Evolutionary conservation across 2,797 vertebrate species (phyloP).

Genomic region (Myotis vivesi): DNA sequence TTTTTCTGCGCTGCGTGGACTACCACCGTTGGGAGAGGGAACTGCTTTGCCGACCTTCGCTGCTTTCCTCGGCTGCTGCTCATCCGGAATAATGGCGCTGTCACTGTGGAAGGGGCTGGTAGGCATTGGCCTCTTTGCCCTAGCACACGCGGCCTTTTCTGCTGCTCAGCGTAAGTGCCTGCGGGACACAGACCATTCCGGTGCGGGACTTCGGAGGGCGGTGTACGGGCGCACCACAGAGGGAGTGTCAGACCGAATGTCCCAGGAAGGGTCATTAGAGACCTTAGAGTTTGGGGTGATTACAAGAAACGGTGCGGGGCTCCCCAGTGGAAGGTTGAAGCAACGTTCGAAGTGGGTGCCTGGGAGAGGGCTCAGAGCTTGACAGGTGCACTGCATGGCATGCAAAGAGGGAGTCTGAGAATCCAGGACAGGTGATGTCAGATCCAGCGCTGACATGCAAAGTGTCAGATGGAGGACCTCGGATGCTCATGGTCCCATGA

Average conservation of each 20-base stretch:
- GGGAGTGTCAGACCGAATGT: constrained; percentile 6
- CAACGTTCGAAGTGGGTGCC: background rate
- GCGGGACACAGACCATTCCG: background rate
- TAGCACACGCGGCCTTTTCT: constrained; percentile 97
- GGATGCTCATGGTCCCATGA: background rate
- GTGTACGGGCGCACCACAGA: constrained; percentile 2
- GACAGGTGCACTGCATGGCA: background rate
- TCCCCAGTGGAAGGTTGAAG: background rate
- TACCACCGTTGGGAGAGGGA: constrained; percentile 19
- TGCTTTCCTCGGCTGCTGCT: constrained; percentile 49
- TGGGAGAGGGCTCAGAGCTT: background rate
- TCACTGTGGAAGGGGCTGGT: constrained; percentile 97
- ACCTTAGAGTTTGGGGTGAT: constrained; percentile 41
- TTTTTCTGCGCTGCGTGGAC: constrained; percentile 51
- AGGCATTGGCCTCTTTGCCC: constrained; percentile 93
- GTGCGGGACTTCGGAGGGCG: background rate
- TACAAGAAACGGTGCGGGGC: background rate
- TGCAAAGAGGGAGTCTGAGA: background rate
- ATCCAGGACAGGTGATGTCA: background rate
- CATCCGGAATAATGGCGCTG: constrained; percentile 88
- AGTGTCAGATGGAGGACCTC: constrained; percentile 17
- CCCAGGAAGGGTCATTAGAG: background rate
- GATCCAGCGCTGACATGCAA: constrained; percentile 9
- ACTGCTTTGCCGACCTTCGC: constrained; percentile 7
- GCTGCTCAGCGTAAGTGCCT: constrained; percentile 94